phyloP scores from a whole-genome alignment of 2,797 vertebrate genomes.

The Smutsia temminckii region DNA sequence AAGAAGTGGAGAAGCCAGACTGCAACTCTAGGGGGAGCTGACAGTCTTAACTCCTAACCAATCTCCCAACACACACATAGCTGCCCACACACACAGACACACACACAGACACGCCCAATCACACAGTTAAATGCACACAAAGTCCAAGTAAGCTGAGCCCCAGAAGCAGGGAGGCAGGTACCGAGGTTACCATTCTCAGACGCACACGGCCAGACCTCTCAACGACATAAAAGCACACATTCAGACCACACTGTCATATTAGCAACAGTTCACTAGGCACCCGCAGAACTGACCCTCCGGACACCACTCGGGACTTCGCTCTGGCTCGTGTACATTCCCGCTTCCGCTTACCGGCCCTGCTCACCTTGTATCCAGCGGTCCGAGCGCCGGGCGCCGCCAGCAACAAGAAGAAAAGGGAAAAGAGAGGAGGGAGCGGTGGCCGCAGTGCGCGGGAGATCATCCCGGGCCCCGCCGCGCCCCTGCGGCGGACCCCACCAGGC shows the following conservation, averaged over 20 bases:
- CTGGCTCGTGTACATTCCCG: background rate
- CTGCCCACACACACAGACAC: background rate
- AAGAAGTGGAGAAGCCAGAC: background rate
- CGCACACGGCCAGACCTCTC: background rate
- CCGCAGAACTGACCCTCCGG: background rate
- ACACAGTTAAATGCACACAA: background rate
- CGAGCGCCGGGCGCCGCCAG: background rate
- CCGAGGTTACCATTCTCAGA: background rate
- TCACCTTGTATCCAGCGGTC: slow-evolving; percentile 50
- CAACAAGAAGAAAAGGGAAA: background rate
- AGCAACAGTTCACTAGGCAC: background rate
- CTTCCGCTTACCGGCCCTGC: background rate
- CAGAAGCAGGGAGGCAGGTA: background rate
- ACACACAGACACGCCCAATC: background rate
- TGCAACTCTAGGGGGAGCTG: background rate
- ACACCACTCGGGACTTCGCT: background rate
- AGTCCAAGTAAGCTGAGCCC: background rate
- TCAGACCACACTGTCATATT: background rate
- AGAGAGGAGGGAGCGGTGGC: background rate
- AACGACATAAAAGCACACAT: background rate
- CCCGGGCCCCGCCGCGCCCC: background rate
- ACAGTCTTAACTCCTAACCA: background rate
- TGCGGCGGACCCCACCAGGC: background rate
- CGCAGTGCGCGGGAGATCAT: background rate
- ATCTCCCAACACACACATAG: too few species aligned